phyloP scores from a whole-genome alignment of 1,140 invertebrate species.

The Nasonia giraulti region DNA sequence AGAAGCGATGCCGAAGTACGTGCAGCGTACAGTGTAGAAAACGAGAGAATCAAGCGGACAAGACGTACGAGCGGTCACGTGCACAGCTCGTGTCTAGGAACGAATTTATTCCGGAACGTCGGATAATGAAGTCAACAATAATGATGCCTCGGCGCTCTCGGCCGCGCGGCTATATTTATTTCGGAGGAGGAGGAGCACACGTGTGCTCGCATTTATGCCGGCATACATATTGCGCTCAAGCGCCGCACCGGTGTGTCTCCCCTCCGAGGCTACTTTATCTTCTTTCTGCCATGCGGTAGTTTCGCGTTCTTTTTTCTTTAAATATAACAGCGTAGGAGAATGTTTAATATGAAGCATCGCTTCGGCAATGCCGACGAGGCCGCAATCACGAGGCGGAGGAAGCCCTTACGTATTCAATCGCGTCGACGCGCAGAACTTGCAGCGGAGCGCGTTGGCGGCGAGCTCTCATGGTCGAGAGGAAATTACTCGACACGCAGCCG shows the following conservation, averaged over 20 bases:
- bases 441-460: constrained; percentile 50
- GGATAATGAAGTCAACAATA: constrained; percentile 40
- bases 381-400: background rate
- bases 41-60: background rate
- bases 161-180: constrained; percentile 15
- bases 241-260: background rate
- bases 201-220: constrained; percentile 19
- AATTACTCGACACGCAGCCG: constrained; percentile 50
- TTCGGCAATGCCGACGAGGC: background rate
- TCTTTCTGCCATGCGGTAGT: no score
- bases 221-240: constrained; percentile 19
- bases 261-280: no score
- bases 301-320: no score
- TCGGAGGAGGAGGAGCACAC: background rate
- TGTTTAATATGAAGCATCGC: no score
- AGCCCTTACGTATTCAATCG: constrained; percentile 58
- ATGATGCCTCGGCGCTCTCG: background rate
- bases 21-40: background rate
- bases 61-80: background rate
- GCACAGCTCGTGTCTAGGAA: background rate
- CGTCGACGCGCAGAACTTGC: constrained; percentile 59
- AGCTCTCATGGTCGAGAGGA: constrained; percentile 46
- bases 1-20: no score
- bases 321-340: no score
- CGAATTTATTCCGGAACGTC: background rate